Base-by-base conservation (phyloP, 2,888 invertebrate genomes). In the Stenchaetothrips biformis region DNA sequence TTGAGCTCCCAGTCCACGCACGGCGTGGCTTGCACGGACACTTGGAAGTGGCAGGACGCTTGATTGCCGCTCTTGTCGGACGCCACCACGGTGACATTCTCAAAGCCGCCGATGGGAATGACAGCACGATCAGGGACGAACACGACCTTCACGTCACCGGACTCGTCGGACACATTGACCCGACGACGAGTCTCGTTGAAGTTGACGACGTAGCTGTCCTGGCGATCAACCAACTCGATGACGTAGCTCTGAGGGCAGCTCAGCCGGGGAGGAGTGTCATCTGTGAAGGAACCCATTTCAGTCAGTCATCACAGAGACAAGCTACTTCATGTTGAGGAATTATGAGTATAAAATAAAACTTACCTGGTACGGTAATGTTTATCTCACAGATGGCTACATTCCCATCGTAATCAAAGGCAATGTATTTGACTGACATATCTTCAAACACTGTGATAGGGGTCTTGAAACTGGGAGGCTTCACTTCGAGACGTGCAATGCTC, bases 371-470 rank as follows among this genome's bases (percentile, higher is more conserved):
- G 0, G 97, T 96, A 49, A 99, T 96, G 84, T 97, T 96, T 49
- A 99, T 96, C 89, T 95, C 95, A 86, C 99, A 99, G 85, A 97
- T 96, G 18, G 98, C 99, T 18, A 97, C 97, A 85, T 99, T 99
- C 83, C 98, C 98, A 85, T 98, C 98, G 85, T 95, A 96, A 88
- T 99, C 99, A 85, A 96, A 98, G 4, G 98, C 99, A 0, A 97
- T 94, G 85, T 98, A 99, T 88, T 96, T 94, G 0, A 98, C 95
- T 48, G 96, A 94, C 85, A 95, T 95, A 83, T 97, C 96, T 85
- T 95, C 92, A 87, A 97, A 96, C 16, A 96, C 91, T 86, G 93
- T 92, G 83, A 95, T 90, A 0, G 97, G 97, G 0, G 96, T 96
- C 85, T 91, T 93, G 87, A 98, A 98, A 84, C 94, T 95, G 83